A percentile compares a stretch with the other conserved stretches of the same genome.
Evolutionary conservation across 2,797 vertebrate genomes (phyloP).

Genomic region (Periophthalmus magnuspinnatus): DNA sequence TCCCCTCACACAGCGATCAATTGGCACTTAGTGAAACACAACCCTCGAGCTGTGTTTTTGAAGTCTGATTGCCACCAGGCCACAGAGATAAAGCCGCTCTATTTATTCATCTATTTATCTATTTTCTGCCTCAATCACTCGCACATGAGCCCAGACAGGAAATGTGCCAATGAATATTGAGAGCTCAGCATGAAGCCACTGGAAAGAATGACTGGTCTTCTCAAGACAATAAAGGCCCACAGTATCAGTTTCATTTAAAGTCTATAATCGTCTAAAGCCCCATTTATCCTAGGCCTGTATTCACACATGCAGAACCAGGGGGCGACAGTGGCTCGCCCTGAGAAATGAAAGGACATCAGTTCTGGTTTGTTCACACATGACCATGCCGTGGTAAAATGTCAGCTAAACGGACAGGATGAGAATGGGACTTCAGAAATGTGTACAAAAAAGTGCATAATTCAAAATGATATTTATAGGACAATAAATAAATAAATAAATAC

Average conservation of each 20-base stretch:
- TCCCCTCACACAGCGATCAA: constrained; percentile 57
- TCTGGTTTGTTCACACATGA: too few species aligned
- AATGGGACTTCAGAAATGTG: too few species aligned
- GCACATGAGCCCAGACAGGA: constrained; percentile 21
- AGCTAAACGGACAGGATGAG: too few species aligned
- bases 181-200: constrained; percentile 24
- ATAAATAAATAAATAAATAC: too few species aligned
- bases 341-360: too few species aligned
- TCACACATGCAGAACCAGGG: too few species aligned
- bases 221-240: constrained; percentile 19
- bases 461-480: too few species aligned
- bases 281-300: too few species aligned
- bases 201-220: constrained; percentile 31
- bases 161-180: constrained; percentile 27
- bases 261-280: constrained; percentile 22
- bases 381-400: too few species aligned
- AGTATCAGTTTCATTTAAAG: constrained; percentile 5
- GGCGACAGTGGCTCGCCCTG: too few species aligned
- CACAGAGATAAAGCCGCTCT: constrained; percentile 54
- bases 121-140: constrained; percentile 26
- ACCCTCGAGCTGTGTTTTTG: constrained; percentile 57
- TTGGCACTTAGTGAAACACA: constrained; percentile 62
- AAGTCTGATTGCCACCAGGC: constrained; percentile 62
- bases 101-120: constrained; percentile 48
- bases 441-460: too few species aligned